Conservation (phyloP, 2,113 vertebrate species). For the Grus americana region DNA sequence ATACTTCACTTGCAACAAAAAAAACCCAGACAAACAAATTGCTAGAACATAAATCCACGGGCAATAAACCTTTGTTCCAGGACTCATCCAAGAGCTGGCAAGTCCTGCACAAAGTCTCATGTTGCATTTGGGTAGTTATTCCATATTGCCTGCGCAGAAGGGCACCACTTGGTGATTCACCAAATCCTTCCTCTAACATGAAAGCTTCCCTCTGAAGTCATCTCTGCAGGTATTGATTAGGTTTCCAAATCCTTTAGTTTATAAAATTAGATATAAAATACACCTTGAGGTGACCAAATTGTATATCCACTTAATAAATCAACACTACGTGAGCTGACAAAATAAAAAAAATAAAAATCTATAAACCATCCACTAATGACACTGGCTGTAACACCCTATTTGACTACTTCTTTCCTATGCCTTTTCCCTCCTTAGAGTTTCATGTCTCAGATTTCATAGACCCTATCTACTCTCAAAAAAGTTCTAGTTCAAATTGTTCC, state of each 20-base stretch:
- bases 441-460: neutral
- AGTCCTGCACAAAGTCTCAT: neutral
- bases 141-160: neutral
- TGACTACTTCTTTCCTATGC: neutral
- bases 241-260: neutral
- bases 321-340: neutral
- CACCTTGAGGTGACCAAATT: neutral
- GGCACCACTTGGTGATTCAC: neutral
- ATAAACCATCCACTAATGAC: neutral
- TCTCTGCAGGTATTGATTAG: neutral
- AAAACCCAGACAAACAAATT: neutral
- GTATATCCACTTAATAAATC: neutral
- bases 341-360: neutral
- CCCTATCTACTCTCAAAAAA: neutral
- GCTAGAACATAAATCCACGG: neutral
- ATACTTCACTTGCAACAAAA: neutral
- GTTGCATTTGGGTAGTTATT: neutral
- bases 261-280: neutral
- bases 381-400: neutral
- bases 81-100: neutral
- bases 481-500: neutral
- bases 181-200: neutral
- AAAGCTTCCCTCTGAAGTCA: neutral
- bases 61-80: neutral
- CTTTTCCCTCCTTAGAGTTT: neutral